A percentile compares a stretch with the other conserved stretches of the same genome.
phyloP scores from a whole-genome alignment of 2,113 vertebrate genomes.

The Albula goreensis region DNA sequence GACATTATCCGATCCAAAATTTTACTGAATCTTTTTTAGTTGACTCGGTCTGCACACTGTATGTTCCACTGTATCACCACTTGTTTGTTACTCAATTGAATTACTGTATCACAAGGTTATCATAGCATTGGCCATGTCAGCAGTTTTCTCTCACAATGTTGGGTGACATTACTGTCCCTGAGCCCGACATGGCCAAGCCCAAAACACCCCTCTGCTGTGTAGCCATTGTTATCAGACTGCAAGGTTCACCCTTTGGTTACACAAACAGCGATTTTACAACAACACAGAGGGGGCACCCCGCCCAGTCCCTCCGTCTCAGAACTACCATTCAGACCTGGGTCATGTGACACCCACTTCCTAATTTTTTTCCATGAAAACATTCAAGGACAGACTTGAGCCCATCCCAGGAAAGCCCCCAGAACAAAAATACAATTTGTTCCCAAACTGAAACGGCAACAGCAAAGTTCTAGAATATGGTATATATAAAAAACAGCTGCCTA shows the following conservation, averaged over 20 bases:
- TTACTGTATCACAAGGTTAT: neutral
- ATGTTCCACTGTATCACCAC: too few species aligned
- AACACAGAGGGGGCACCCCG: constrained; percentile 50
- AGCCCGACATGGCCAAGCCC: neutral
- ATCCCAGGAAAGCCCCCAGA: constrained; percentile 23
- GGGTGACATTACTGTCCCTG: neutral
- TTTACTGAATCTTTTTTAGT: neutral
- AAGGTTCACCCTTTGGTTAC: constrained; percentile 70
- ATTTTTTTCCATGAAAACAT: constrained; percentile 25
- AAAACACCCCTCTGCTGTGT: constrained; percentile 41
- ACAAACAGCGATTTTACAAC: constrained; percentile 65
- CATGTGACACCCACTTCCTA: constrained; percentile 40
- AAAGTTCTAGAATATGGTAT: neutral
- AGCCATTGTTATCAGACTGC: constrained; percentile 49
- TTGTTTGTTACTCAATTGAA: neutral
- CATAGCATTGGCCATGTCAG: neutral
- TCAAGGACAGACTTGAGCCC: constrained; percentile 19
- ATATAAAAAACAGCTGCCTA: too few species aligned
- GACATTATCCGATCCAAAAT: neutral
- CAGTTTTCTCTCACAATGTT: neutral
- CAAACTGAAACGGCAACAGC: neutral
- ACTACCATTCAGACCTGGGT: constrained; percentile 36
- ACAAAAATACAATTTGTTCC: constrained; percentile 17
- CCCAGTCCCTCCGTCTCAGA: constrained; percentile 52
- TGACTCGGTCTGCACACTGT: neutral